phyloP scores from a whole-genome alignment of 2,113 vertebrate genomes.

The Ascaphus truei region DNA sequence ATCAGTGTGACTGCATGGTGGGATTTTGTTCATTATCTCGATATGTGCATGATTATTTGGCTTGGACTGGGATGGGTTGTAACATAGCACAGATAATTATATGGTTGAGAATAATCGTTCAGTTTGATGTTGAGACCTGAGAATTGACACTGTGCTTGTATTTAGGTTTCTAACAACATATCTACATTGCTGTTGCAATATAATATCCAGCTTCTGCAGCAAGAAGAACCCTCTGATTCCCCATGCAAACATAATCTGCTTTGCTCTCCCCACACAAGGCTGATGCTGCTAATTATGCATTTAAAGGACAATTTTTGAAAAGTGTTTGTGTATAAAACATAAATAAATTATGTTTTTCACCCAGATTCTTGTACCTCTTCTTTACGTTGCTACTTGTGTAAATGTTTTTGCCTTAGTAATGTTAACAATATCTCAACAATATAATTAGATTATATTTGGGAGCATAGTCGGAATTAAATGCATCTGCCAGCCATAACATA shows the following conservation, averaged over 20 bases:
- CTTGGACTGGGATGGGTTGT: not conserved
- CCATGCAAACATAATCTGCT: not conserved
- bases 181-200: not conserved
- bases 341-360: not conserved
- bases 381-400: not conserved
- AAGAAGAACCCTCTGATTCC: not conserved
- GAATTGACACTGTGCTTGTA: not conserved
- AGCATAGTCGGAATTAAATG: too few species aligned
- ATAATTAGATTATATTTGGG: too few species aligned
- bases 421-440: not conserved
- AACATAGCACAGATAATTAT: not conserved
- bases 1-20: constrained; percentile 30
- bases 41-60: constrained; percentile 8
- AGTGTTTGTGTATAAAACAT: not conserved
- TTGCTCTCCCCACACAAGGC: too few species aligned
- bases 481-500: too few species aligned
- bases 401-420: not conserved
- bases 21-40: constrained; percentile 16
- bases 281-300: too few species aligned
- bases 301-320: not conserved
- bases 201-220: not conserved
- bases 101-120: not conserved
- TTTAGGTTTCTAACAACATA: not conserved
- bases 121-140: not conserved
- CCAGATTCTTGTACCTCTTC: not conserved